Base-by-base conservation (phyloP, 2,888 invertebrate genomes). In the Tenthredo amoena region DNA sequence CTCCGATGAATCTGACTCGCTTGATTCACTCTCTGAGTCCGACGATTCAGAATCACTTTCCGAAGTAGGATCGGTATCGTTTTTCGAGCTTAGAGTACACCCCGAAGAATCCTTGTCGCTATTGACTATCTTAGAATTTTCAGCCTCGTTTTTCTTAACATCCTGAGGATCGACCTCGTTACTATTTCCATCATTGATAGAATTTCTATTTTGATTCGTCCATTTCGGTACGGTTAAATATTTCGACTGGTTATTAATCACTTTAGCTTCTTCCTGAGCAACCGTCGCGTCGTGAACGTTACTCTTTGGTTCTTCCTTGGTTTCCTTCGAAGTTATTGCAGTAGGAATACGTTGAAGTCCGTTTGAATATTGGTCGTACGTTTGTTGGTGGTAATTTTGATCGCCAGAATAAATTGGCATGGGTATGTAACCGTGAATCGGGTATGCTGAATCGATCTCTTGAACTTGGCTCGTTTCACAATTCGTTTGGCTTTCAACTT, bases 11-110 rank as follows among this genome's bases (percentile, higher is more conserved):
- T 62, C 62, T 9, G 81, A 81, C 18, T 58, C 37, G 65, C 7
- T 87, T 5, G 88, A 86, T 34, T 88, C 88, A 37, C 87, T 88
- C 10, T 88, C 89, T n/a, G 81, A 65, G 21, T 85, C 86, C 71
- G 68, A 85, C 21, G 81, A 74, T 9, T 85, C 86, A 62, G 71
- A 85, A n/a, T 86, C 86, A 43, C 71, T 84, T 31, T 85, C 86
- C 3, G 87, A 85, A 40, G 86, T 84, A 18, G 58, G 43, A n/a
- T 79, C 85, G 50, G 77, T 84, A n/a, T 85, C 87, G 0, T 84
- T 82, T 43, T 71, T 83, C 5, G 71, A 77, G 6, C 18, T 71
- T 6, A 76, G 55, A 26, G 47, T 72, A 10, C 85, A 62, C 2
- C 65, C 77, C 2, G 76, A 86, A 12, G 81, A 84, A 5, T 58